phyloP scores from a whole-genome alignment of 2,113 vertebrate species.

The Anas platyrhynchos region DNA sequence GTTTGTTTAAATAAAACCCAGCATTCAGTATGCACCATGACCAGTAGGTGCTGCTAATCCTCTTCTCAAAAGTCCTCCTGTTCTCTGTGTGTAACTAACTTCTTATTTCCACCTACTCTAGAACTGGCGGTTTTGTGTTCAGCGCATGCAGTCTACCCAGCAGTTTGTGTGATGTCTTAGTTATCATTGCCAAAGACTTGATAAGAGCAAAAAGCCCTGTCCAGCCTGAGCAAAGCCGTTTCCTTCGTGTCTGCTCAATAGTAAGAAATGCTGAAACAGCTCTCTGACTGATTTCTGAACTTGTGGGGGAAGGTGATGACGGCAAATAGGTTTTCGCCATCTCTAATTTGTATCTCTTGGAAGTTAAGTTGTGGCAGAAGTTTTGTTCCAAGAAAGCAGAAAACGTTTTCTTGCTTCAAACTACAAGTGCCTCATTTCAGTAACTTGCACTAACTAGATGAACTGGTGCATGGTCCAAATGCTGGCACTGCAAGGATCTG shows the following conservation, averaged over 20 bases:
- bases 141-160: background rate
- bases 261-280: background rate
- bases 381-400: background rate
- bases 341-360: background rate
- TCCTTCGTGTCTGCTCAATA: background rate
- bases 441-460: background rate
- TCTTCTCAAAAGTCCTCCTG: conserved; percentile 25
- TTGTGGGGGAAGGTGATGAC: background rate
- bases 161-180: background rate
- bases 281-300: background rate
- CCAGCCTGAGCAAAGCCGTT: background rate
- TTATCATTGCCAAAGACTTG: background rate
- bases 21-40: background rate
- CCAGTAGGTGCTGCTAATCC: conserved; percentile 72
- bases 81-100: background rate
- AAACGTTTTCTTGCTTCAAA: background rate
- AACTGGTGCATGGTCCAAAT: background rate
- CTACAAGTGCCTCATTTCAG: background rate
- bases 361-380: background rate
- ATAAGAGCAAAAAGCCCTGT: background rate
- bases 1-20: background rate
- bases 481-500: background rate
- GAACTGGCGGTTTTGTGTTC: background rate
- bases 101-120: background rate
- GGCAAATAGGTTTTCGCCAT: background rate